Evolutionary conservation across 2,797 vertebrate genomes (phyloP).

Genomic region (Telmatherina bonti): DNA sequence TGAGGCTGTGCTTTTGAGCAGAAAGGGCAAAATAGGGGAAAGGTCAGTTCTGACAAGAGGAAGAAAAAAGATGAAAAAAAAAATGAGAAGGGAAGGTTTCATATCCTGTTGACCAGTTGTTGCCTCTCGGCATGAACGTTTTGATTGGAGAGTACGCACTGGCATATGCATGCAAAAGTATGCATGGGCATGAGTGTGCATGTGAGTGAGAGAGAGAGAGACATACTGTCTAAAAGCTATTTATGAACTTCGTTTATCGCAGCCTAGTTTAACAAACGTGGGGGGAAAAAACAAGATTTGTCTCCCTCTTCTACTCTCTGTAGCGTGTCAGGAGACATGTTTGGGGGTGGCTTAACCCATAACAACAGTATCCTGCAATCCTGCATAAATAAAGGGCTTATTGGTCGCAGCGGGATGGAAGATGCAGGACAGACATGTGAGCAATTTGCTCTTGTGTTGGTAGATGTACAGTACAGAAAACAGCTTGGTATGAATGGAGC

Average conservation of each 20-base stretch:
- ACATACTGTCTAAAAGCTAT: conserved; percentile 14
- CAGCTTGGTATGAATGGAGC: conserved; percentile 66
- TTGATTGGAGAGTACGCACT: conserved; percentile 39
- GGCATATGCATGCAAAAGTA: conserved; percentile 27
- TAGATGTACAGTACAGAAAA: conserved; percentile 58
- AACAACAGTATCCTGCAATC: conserved; percentile 59
- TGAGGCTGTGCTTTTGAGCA: conserved; percentile 25
- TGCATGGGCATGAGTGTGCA: conserved; percentile 19
- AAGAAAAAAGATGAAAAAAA: conserved; percentile 21
- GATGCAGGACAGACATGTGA: conserved; percentile 48
- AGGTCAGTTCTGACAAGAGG: conserved; percentile 54
- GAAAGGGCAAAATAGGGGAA: conserved; percentile 52
- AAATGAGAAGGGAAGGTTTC: conserved; percentile 56
- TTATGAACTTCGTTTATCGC: conserved; percentile 34
- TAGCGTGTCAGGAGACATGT: conserved; percentile 48
- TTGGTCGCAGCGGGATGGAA: conserved; percentile 26
- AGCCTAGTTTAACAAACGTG: conserved; percentile 14
- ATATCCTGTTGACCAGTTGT: conserved; percentile 76
- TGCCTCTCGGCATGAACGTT: conserved; percentile 52
- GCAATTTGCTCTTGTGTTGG: conserved; percentile 44
- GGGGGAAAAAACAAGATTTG: background rate
- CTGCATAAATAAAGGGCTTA: conserved; percentile 66
- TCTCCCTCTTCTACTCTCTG: conserved; percentile 22
- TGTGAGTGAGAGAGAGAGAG: background rate
- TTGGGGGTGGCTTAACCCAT: conserved; percentile 46